Evolutionary conservation across 2,888 invertebrate genomes (phyloP).

Genomic region (Heliconius ethilla): DNA sequence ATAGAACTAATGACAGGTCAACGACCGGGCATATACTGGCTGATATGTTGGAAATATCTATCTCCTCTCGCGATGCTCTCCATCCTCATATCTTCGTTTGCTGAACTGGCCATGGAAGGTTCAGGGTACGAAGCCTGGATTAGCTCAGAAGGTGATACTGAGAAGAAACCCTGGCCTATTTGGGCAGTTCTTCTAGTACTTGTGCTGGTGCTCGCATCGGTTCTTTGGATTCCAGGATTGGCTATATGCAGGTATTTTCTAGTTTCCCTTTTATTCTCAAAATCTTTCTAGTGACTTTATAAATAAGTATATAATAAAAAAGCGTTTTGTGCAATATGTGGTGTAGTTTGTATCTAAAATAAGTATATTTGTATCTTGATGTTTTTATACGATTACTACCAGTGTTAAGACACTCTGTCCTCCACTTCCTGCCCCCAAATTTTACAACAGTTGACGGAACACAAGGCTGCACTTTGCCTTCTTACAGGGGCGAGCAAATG

Average conservation of each 20-base stretch:
- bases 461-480: too few relatives aligned
- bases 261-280: neutral
- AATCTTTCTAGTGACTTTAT: neutral
- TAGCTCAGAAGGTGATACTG: conserved; percentile 86
- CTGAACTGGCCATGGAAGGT: conserved; percentile 89
- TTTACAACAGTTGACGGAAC: too few relatives aligned
- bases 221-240: conserved; percentile 93
- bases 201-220: conserved; percentile 88
- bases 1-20: conserved; percentile 97
- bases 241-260: conserved; percentile 88
- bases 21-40: conserved; percentile 93
- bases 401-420: neutral
- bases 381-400: neutral
- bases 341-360: neutral
- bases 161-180: conserved; percentile 91
- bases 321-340: neutral
- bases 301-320: neutral
- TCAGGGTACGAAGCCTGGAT: conserved; percentile 94
- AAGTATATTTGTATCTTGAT: too few relatives aligned
- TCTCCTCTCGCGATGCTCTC: conserved; percentile 94
- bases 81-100: conserved; percentile 91
- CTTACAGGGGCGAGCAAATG: neutral
- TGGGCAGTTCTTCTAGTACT: conserved; percentile 91
- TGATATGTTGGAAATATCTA: conserved; percentile 96
- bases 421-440: too few relatives aligned